Base-by-base conservation (phyloP, 1,140 invertebrate genomes). In the Elymnias hypermnestra region DNA sequence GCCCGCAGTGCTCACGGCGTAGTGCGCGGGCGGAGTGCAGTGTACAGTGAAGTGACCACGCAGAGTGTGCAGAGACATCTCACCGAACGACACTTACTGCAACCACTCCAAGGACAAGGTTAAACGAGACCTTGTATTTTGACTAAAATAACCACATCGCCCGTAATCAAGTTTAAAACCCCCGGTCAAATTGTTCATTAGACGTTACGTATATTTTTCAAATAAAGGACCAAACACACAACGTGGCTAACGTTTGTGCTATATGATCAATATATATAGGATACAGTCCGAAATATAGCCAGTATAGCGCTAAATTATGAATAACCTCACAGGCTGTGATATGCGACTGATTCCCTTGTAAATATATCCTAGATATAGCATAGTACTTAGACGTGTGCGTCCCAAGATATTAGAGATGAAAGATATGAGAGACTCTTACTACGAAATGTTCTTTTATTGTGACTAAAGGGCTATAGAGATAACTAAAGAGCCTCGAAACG, bases 271-370 rank as follows among this genome's bases (percentile, higher is more conserved):
- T 29, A 29, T 29, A 1, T 40, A 41, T 53, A 56, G 58, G 58
- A 51, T 50, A 40, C 55, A 58, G 63, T 65, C 61, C 53, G 28
- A 56, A 57, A 44, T 56, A 29, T 9, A 29, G 26, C 10, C 26
- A 10, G 26, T 29, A 13, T 12, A 3, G 10, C 10, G 10, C 13
- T 29, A 39, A 22, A 53, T 51, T 47, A 39, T 41, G 42, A 13
- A 29, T 47, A 61, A 62, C 51, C 47, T 58, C 52, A 56, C 58
- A 31, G 72, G 66, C 72, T 72, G 72, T 75, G 68, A 72, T 66
- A 70, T 56, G 63, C 59, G 72, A 75, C 72, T 70, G 72, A 72
- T 51, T 57, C 61, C 68, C 52, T 63, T n/a, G 49, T 55, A 64
- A 62, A 64, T 69, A 69, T 54, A 45, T 57, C 56, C 18, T 68